A percentile compares a stretch with the other conserved stretches of the same genome.
Evolutionary conservation across 2,888 invertebrate genomes (phyloP).

Genomic region (Hylaea fasciaria): DNA sequence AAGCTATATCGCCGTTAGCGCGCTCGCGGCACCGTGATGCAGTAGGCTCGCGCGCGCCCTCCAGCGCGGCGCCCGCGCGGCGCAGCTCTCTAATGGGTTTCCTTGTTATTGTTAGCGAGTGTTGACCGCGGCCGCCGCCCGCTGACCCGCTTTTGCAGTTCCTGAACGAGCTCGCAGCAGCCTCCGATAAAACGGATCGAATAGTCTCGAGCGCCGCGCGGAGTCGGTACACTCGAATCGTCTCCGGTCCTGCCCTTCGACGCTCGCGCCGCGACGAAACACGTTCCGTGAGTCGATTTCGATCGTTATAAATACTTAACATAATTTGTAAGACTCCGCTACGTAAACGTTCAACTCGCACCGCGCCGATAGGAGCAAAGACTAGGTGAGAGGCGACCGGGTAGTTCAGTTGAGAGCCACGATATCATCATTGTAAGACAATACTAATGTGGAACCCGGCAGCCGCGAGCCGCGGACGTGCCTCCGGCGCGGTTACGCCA

Average conservation of each 20-base stretch:
- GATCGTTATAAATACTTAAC: too few species aligned
- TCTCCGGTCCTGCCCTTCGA: not conserved
- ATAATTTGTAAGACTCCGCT: too few species aligned
- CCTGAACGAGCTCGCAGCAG: slow-evolving; percentile 15
- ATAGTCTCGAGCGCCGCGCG: slow-evolving; percentile 18
- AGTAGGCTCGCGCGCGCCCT: slow-evolving; percentile 62
- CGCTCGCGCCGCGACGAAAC: not conserved
- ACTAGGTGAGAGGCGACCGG: too few species aligned
- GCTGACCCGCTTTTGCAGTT: slow-evolving; percentile 48
- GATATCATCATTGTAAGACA: too few species aligned
- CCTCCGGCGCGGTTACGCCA: not conserved
- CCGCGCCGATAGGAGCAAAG: too few species aligned
- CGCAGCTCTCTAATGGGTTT: slow-evolving; percentile 39
- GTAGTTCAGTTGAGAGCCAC: too few species aligned
- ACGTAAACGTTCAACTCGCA: too few species aligned
- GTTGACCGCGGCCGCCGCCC: slow-evolving; percentile 59
- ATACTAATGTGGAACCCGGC: too few species aligned
- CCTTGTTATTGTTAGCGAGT: slow-evolving; percentile 68
- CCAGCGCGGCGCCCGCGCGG: slow-evolving; percentile 24
- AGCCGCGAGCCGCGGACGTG: too few species aligned
- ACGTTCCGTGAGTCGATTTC: not conserved
- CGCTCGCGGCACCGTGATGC: slow-evolving; percentile 31
- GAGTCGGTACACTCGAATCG: not conserved
- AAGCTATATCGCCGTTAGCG: slow-evolving; percentile 63
- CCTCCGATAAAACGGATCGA: slow-evolving; percentile 18